These are phyloP conservation scores for Rhegmatorhina hoffmannsi DNA, from an alignment of 2,113 vertebrate genomes.

Conservation along the genomic window DNA sequence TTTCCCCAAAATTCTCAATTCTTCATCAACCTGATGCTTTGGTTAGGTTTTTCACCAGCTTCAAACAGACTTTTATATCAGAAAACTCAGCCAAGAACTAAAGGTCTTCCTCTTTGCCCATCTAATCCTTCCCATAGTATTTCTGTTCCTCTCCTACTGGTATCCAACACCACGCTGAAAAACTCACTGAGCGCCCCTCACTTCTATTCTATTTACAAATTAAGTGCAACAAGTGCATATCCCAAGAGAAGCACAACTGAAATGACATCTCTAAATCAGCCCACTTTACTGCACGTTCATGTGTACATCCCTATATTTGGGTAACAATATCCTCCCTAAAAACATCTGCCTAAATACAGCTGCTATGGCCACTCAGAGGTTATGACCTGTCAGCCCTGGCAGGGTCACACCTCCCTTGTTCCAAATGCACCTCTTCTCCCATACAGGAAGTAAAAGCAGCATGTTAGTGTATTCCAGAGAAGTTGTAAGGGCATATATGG, in stretches of 20 bases:
- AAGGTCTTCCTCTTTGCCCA: background rate
- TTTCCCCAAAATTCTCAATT: background rate
- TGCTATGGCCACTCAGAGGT: background rate
- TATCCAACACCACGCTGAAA: background rate
- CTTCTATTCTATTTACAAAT: background rate
- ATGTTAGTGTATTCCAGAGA: background rate
- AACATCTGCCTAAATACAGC: background rate
- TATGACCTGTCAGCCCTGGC: background rate
- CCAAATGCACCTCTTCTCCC: background rate
- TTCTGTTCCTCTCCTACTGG: background rate
- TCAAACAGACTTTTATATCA: background rate
- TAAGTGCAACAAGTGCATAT: background rate
- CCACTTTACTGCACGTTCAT: background rate
- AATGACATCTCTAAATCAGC: background rate
- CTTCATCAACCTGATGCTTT: background rate
- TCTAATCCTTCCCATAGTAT: rapidly evolving
- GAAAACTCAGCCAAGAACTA: background rate
- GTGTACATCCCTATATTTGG: background rate
- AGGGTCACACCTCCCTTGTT: background rate
- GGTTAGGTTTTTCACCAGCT: background rate
- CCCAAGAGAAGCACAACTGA: background rate
- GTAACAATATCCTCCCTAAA: background rate
- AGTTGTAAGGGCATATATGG: background rate
- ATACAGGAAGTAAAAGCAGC: background rate
- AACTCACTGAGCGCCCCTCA: background rate